Evolutionary conservation across 37 sponge, comb jelly and placozoan species (phyloP).

Genomic region (Hormiphora californensis): DNA sequence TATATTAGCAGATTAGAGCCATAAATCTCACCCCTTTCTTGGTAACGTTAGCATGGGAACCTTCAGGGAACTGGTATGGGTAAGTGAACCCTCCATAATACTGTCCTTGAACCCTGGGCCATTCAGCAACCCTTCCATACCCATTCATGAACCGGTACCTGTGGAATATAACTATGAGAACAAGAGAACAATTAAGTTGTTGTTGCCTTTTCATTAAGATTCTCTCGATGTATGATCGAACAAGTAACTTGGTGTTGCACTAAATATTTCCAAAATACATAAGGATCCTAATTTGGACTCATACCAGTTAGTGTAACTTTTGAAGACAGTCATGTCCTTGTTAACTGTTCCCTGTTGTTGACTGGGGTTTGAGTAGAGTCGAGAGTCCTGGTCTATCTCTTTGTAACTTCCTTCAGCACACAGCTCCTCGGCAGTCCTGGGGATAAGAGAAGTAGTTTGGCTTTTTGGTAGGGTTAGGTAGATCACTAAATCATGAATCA

Average conservation of each 20-base stretch:
- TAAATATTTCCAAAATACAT: background rate
- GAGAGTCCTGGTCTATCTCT: conserved; percentile 2
- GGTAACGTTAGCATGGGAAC: conserved; percentile 1
- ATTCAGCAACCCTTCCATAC: background rate
- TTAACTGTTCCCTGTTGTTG: background rate
- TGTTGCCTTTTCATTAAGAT: too few relatives aligned
- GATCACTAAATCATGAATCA: too few relatives aligned
- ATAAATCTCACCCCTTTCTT: too few relatives aligned
- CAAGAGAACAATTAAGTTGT: background rate
- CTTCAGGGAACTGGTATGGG: conserved; percentile 38
- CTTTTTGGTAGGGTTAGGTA: too few relatives aligned
- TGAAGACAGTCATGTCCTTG: conserved; percentile 32
- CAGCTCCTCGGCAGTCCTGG: background rate
- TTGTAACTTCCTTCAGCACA: conserved; percentile 15
- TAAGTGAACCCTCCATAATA: conserved; percentile 18
- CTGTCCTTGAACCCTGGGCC: background rate
- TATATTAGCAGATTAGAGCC: too few relatives aligned
- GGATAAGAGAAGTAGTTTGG: too few relatives aligned
- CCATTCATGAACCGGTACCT: conserved; percentile 2
- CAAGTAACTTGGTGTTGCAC: background rate
- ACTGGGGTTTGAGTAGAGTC: conserved; percentile 37
- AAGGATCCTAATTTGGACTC: background rate
- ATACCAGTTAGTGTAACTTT: conserved; percentile 11
- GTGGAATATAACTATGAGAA: background rate
- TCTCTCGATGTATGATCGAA: background rate